Conservation (phyloP, 2,113 vertebrate genomes). For the Megaptera novaeangliae region DNA sequence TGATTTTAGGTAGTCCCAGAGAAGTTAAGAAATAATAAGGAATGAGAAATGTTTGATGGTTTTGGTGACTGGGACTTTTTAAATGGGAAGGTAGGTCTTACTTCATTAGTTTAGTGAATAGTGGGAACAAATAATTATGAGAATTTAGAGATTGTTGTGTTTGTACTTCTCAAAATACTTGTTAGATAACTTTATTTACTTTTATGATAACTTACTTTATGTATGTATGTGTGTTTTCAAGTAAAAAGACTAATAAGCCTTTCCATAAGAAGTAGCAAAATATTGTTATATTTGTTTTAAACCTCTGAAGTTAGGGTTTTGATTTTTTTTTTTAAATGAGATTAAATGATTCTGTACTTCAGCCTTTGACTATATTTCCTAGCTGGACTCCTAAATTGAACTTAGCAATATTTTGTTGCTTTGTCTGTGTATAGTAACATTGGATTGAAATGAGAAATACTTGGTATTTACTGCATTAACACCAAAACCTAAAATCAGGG, state of each 20-base stretch:
- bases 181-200: not conserved
- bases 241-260: not conserved
- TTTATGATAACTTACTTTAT: not conserved
- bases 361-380: not conserved
- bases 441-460: slow-evolving; percentile 63
- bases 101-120: not conserved
- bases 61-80: not conserved
- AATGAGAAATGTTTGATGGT: not conserved
- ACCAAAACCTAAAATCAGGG: slow-evolving; percentile 73
- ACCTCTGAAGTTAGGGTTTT: not conserved
- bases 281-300: not conserved
- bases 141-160: not conserved
- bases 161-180: not conserved
- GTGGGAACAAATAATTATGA: not conserved
- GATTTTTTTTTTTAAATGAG: not conserved
- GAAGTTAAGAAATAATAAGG: not conserved
- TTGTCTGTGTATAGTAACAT: slow-evolving; percentile 6
- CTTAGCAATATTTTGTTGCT: slow-evolving; percentile 48
- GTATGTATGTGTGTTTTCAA: not conserved
- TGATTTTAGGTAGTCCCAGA: not conserved
- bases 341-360: not conserved
- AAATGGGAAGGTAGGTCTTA: not conserved
- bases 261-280: not conserved
- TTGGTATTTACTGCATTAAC: slow-evolving; percentile 66
- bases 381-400: not conserved